Percentiles rank a stretch among this genome's conserved stretches.
Evolutionary conservation across 1,140 invertebrate species (phyloP).

Genomic region (Venustaconcha ellipsiformis): DNA sequence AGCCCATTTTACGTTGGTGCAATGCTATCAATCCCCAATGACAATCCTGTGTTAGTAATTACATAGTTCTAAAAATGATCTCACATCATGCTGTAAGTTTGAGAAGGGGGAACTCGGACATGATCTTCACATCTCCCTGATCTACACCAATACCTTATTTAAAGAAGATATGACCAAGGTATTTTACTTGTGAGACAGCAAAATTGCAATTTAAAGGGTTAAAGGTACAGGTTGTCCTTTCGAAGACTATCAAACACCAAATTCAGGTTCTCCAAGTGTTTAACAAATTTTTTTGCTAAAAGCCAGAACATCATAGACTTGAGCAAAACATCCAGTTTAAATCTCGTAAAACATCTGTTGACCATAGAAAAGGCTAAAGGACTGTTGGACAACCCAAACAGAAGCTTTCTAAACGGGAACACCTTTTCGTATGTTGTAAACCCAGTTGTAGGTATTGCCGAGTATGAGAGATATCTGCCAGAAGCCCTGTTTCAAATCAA

Average conservation of each 20-base stretch:
- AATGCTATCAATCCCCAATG: neutral
- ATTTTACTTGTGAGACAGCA: no score
- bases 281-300: constrained; percentile 17
- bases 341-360: constrained; percentile 18
- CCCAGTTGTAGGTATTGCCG: constrained; percentile 34
- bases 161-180: no score
- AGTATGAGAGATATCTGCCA: constrained; percentile 36
- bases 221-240: constrained; percentile 4
- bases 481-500: constrained; percentile 35
- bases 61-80: no score
- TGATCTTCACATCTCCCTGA: no score
- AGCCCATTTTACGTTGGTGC: no score
- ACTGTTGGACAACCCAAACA: no score
- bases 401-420: constrained; percentile 28
- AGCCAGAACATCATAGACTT: constrained; percentile 34
- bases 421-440: constrained; percentile 42
- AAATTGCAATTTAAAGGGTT: constrained; percentile 18
- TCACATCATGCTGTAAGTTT: no score
- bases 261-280: constrained; percentile 4
- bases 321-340: constrained; percentile 27
- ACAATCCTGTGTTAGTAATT: neutral
- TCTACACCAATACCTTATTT: no score
- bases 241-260: constrained; percentile 9
- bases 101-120: no score
- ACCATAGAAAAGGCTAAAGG: constrained; percentile 19